Base-by-base conservation (phyloP, 2,888 invertebrate genomes). In the Chymomyza fuscimana region DNA sequence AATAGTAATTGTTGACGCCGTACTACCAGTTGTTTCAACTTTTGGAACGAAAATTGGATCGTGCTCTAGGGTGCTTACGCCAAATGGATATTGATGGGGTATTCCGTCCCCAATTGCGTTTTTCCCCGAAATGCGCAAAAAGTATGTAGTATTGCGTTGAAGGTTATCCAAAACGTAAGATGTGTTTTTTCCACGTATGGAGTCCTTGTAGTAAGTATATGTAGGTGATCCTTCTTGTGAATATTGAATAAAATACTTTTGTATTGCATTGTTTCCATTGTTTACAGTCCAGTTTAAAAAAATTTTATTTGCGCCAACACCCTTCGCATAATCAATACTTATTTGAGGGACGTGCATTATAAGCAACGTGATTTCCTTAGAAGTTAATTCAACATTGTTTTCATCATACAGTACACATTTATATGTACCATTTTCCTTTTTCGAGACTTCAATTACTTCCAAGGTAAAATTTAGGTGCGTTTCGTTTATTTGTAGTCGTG, bases 211-310 rank as follows among this genome's bases (percentile, higher is more conserved):
- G 88, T 94, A 95, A 29, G 92, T 92, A 92, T 94, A 95, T 5
- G 91, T 91, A 32, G 92, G 91, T n/a, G 93, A 93, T 62, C 93
- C 93, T 78, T 93, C 93, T 92, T 93, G 93, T 58, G 92, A 90
- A 80, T 93, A 94, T 86, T 93, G 93, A 15, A 96, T 91, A 68
- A 93, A 92, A 85, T 94, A 95, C 25, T 91, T 90, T 76, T 93
- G 92, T 22, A 96, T 93, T 0, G 94, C 94, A 64, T 94, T 94
- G 88, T 97, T 97, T 73, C 96, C 96, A 72, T 95, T 94, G 71
- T 94, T 94, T 0, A 96, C 93, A 0, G 96, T 96, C 97, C 97
- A 97, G 89, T 96, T 97, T 1, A 97, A 90, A 90, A 94, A 97
- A 59, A 97, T 94, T 89, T 95, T 94, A 7, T 94, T 93, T 0